A percentile compares a stretch with the other conserved stretches of the same genome.
Evolutionary conservation across 2,113 vertebrate genomes (phyloP).

Genomic region (Ceyx cyanopectus): DNA sequence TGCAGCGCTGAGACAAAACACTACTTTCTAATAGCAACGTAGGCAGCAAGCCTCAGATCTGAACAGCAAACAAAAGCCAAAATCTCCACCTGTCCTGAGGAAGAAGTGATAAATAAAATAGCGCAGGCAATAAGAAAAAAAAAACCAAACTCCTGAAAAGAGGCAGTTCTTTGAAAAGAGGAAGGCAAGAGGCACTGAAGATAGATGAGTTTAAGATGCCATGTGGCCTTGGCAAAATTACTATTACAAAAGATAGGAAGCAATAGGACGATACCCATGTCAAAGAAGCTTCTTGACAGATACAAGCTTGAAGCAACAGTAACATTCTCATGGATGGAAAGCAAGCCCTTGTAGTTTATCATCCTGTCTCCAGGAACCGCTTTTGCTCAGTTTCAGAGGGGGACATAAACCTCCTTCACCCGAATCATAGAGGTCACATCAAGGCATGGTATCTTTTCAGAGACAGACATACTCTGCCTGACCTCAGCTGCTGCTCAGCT

Average conservation of each 20-base stretch:
- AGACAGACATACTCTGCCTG: background rate
- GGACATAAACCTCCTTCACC: background rate
- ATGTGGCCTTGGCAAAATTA: background rate
- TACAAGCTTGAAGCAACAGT: background rate
- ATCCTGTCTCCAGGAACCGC: background rate
- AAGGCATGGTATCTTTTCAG: background rate
- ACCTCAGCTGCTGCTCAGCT: background rate
- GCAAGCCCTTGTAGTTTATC: background rate
- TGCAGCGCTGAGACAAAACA: background rate
- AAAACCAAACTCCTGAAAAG: background rate
- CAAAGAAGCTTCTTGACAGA: background rate
- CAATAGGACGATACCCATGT: background rate
- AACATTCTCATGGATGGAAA: background rate
- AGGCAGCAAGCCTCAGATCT: background rate
- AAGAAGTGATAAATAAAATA: background rate
- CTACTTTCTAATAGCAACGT: background rate
- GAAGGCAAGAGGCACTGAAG: background rate
- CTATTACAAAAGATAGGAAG: background rate
- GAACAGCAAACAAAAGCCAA: background rate
- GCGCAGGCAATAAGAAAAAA: background rate
- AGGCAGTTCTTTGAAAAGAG: background rate
- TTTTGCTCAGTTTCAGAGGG: background rate
- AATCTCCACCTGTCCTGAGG: background rate
- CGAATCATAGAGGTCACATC: background rate
- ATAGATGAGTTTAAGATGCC: background rate